Base-by-base conservation (phyloP, 2,888 invertebrate species). In the Agonum fuliginosum region DNA sequence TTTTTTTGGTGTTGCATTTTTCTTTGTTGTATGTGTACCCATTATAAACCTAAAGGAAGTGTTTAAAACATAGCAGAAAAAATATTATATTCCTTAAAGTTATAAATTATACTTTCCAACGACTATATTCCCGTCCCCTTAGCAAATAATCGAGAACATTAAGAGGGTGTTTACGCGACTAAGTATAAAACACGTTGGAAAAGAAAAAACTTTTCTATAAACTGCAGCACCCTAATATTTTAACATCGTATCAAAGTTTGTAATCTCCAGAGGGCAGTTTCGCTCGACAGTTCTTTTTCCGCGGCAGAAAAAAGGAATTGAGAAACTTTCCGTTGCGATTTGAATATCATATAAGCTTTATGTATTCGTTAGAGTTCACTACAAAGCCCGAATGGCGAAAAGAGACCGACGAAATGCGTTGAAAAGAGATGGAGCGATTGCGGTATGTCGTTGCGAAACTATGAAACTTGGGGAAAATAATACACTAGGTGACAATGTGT, bases 221-320 rank as follows among this genome's bases (percentile, higher is more conserved):
- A 75, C 75, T 58, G 41, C 62, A 27, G 24, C 77, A 67, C 69
- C 77, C 70, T 77, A 70, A 77, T 77, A 77, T 77, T 77, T 77
- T 77, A 77, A 70, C 77, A 70, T 37, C 58, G 70, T 77, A 75
- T 75, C 69, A 77, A 69, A 77, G 70, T 70, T 70, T 43, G 41
- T 70, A 70, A 77, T 77, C 70, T 70, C 77, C 34, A 14, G 43
- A 41, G 77, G 77, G 70, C 77, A 54, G 70, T 70, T 77, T 46
- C 62, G 22, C 69, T 73, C 65, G n/a, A 43, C 24, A 74, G 74
- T 74, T 34, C 75, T 75, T 75, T 75, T 37, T 54, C 24, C 41
- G 22, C 41, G n/a, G 27, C 54, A 65, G 37, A 67, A 76, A 67
- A 75, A 77, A 75, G 67, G 65, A 67, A 77, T 77, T 70, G 69